These are phyloP conservation scores for Micromussa lordhowensis DNA, from an alignment of 92 coral and sea anemone genomes.

Conservation along the genomic window DNA sequence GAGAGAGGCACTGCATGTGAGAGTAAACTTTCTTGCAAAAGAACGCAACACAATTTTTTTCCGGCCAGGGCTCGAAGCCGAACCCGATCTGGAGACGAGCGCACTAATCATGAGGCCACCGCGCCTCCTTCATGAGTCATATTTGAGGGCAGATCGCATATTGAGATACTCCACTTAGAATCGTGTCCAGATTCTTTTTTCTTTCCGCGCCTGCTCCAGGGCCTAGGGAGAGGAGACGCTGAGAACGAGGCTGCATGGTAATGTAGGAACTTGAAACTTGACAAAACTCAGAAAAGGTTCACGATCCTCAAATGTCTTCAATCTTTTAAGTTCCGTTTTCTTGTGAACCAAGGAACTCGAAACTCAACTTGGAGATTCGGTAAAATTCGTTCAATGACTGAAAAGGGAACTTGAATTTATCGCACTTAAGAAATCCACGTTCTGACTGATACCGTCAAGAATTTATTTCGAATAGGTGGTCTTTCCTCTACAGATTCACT, in stretches of 20 bases:
- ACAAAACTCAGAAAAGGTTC: not conserved
- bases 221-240: not conserved
- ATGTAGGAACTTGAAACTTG: not conserved
- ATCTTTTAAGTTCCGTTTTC: not conserved
- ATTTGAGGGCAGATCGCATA: too few species aligned
- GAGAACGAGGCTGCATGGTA: not conserved
- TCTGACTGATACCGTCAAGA: not conserved
- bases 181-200: not conserved
- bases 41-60: too few species aligned
- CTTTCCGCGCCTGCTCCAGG: not conserved
- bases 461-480: not conserved
- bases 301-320: not conserved
- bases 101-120: too few species aligned
- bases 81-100: too few species aligned
- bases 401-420: not conserved
- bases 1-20: too few species aligned
- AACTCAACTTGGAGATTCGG: not conserved
- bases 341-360: not conserved
- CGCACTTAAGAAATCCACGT: not conserved
- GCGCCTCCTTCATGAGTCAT: too few species aligned
- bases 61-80: too few species aligned
- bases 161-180: not conserved
- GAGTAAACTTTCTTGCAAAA: too few species aligned
- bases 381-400: too few species aligned
- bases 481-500: too few species aligned